Conservation (phyloP, 2,797 vertebrate genomes). For the Merluccius polli region DNA sequence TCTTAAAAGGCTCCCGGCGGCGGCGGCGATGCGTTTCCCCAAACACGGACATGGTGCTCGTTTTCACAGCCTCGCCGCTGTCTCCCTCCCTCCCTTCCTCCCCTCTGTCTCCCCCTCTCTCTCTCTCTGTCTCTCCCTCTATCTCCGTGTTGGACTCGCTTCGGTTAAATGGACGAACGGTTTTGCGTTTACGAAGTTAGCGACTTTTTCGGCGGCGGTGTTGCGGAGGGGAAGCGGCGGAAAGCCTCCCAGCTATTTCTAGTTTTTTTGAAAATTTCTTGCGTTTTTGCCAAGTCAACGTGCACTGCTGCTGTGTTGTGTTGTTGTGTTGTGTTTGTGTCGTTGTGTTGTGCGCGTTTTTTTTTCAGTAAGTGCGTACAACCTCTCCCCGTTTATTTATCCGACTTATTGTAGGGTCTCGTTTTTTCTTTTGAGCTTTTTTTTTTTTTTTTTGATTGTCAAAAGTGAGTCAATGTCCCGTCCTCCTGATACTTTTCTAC, state of each 20-base stretch:
- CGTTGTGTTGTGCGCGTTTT: constrained; percentile 27
- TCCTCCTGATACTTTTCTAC: neutral
- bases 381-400: neutral
- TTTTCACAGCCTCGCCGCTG: constrained; percentile 44
- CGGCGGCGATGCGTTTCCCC: constrained; percentile 54
- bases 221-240: no score
- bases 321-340: neutral
- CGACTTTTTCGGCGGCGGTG: neutral
- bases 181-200: neutral
- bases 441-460: neutral
- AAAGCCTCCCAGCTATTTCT: no score
- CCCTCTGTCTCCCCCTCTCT: neutral
- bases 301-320: no score
- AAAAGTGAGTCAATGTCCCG: constrained; percentile 26
- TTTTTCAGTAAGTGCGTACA: constrained; percentile 3
- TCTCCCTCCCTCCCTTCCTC: constrained; percentile 24
- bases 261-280: no score
- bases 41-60: constrained; percentile 60
- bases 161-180: neutral
- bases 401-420: constrained; percentile 5
- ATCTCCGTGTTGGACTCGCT: neutral
- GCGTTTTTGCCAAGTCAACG: no score
- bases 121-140: no score
- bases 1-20: constrained; percentile 64
- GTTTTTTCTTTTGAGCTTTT: neutral